A percentile compares a stretch with the other conserved stretches of the same genome.
Conservation (phyloP, 2,797 vertebrate genomes). For the Peromyscus eremicus region DNA sequence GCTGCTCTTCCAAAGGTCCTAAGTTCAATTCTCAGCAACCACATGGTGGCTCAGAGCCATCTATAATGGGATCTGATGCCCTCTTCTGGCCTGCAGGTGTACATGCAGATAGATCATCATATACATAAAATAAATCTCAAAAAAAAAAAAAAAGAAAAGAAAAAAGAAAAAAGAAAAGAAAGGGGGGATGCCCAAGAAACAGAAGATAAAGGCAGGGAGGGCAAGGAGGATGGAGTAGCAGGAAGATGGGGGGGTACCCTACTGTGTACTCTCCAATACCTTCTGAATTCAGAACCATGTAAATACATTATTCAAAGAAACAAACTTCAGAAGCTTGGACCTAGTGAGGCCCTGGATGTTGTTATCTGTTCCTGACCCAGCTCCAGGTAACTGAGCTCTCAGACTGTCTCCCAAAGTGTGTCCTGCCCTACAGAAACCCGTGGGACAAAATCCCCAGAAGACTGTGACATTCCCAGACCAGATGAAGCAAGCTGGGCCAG, state of each 20-base stretch:
- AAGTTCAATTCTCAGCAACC: too few relatives aligned
- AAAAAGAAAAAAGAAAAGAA: too few relatives aligned
- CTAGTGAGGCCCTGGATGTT: neutral
- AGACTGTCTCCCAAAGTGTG: neutral
- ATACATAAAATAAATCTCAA: too few relatives aligned
- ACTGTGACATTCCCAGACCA: neutral
- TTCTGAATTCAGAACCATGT: neutral
- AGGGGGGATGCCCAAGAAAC: neutral
- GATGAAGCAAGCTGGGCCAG: neutral
- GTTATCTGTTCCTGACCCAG: neutral
- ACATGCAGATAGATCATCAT: too few relatives aligned
- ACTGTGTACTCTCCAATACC: neutral
- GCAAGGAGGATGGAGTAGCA: neutral
- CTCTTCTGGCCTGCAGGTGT: too few relatives aligned
- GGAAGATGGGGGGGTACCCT: neutral
- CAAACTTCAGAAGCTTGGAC: neutral
- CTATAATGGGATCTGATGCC: too few relatives aligned
- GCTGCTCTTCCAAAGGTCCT: too few relatives aligned
- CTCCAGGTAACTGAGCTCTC: neutral
- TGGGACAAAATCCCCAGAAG: neutral
- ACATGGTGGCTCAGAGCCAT: too few relatives aligned
- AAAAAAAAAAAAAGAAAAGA: too few relatives aligned
- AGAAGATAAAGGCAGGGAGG: neutral
- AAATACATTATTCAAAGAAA: slow-evolving; percentile 44
- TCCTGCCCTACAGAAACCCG: neutral